A percentile compares a stretch with the other conserved stretches of the same genome.
phyloP scores from a whole-genome alignment of 2,113 vertebrate genomes.

The Coptodon bakossiorum region DNA sequence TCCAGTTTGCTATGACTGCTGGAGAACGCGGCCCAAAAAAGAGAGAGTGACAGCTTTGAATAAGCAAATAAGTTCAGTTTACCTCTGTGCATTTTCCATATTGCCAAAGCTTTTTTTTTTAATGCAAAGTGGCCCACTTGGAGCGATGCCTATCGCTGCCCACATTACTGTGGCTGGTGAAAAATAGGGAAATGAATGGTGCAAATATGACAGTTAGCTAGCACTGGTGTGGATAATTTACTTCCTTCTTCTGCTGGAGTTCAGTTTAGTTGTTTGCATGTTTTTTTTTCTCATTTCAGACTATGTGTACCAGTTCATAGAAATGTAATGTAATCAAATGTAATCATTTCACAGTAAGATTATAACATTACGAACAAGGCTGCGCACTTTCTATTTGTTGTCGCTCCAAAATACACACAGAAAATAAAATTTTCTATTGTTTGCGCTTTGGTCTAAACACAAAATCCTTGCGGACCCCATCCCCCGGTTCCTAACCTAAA shows the following conservation, averaged over 20 bases:
- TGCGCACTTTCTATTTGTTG: neutral
- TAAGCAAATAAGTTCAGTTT: conserved; percentile 66
- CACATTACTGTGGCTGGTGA: conserved; percentile 2
- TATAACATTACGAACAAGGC: neutral
- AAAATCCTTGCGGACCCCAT: neutral
- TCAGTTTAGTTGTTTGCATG: conserved; percentile 44
- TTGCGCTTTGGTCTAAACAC: conserved; percentile 46
- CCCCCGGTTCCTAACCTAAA: neutral
- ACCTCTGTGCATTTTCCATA: conserved; percentile 35
- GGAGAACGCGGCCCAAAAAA: conserved; percentile 2
- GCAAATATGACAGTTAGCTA: conserved; percentile 59
- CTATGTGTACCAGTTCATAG: neutral
- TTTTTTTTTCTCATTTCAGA: neutral
- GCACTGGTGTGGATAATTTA: neutral
- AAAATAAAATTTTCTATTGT: conserved; percentile 4
- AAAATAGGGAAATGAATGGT: conserved; percentile 65
- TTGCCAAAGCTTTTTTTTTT: neutral
- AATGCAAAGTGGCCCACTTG: conserved; percentile 66
- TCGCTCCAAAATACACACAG: neutral
- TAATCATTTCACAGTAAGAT: neutral
- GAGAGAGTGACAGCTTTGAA: conserved; percentile 66
- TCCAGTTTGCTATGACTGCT: conserved; percentile 31
- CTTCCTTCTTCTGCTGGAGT: conserved; percentile 57
- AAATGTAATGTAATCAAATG: too few relatives aligned
- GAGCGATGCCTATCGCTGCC: conserved; percentile 50